Percentiles rank a stretch among this genome's conserved stretches.
Conservation (phyloP, 2,888 invertebrate genomes). For the Platerodrilus igneus region DNA sequence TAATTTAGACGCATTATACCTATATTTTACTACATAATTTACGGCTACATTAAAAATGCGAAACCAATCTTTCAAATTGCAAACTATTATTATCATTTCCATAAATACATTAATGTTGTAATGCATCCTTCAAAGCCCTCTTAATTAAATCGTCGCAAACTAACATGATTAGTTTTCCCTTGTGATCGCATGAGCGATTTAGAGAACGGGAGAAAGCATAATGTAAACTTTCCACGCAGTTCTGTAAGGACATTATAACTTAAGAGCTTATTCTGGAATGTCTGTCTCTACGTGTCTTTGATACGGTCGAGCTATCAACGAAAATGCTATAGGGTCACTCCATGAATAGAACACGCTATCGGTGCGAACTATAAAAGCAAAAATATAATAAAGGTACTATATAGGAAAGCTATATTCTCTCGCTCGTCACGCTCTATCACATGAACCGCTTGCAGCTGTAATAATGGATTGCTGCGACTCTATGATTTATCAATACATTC, state of each 20-base stretch:
- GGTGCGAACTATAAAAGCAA: slow-evolving; percentile 30
- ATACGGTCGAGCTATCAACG: slow-evolving; percentile 22
- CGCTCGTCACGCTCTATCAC: slow-evolving; percentile 31
- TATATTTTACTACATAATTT: no score
- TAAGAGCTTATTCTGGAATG: slow-evolving; percentile 19
- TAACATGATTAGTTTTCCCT: no score
- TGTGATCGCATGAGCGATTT: no score
- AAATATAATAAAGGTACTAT: slow-evolving; percentile 34
- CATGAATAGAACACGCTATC: slow-evolving; percentile 27
- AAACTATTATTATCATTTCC: no score
- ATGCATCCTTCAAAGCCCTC: no score
- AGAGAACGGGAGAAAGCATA: slow-evolving; percentile 1
- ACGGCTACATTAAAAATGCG: no score
- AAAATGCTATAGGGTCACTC: slow-evolving; percentile 24
- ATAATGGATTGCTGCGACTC: slow-evolving; percentile 31
- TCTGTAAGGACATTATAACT: slow-evolving; percentile 2
- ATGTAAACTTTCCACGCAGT: slow-evolving; percentile 10
- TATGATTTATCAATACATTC: slow-evolving; percentile 33
- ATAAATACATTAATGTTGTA: no score
- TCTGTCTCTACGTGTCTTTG: slow-evolving; percentile 21
- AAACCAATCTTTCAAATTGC: no score
- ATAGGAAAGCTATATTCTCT: slow-evolving; percentile 33
- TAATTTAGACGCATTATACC: no score
- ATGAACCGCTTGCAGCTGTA: slow-evolving; percentile 29
- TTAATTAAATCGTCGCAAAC: no score